Conservation (phyloP, 2,113 vertebrate species). For the Lucifuga dentata region DNA sequence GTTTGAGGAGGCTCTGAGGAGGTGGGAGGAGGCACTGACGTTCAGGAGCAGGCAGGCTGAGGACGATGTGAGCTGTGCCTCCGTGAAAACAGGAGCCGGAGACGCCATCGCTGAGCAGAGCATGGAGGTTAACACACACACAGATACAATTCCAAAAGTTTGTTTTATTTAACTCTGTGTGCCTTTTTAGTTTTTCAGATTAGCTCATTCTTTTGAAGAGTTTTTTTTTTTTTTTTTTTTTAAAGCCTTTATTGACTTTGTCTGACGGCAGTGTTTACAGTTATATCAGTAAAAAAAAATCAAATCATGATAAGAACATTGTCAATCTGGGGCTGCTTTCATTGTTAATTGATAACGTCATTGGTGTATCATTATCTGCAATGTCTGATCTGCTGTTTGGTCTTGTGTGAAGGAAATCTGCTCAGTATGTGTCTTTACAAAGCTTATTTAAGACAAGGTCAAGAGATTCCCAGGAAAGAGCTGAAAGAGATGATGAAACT, state of each 20-base stretch:
- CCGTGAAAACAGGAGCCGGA: constrained; percentile 90
- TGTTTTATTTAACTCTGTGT: too few species aligned
- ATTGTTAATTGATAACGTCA: too few species aligned
- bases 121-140: constrained; percentile 83
- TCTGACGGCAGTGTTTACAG: too few species aligned
- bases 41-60: constrained; percentile 90
- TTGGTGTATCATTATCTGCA: too few species aligned
- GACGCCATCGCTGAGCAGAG: constrained; percentile 93
- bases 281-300: too few species aligned
- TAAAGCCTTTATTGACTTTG: too few species aligned
- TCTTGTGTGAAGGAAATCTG: background rate
- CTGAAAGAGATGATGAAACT: background rate
- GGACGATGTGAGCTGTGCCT: constrained; percentile 87
- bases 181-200: too few species aligned
- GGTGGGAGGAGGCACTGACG: constrained; percentile 94
- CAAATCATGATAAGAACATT: too few species aligned
- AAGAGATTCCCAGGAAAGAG: background rate
- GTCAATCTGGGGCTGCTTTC: too few species aligned
- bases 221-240: too few species aligned
- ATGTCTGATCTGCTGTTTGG: background rate
- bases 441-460: constrained; percentile 22
- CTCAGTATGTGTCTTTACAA: background rate
- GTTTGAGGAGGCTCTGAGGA: constrained; percentile 92
- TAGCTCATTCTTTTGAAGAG: too few species aligned
- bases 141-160: too few species aligned